Evolutionary conservation across 1,140 invertebrate species (phyloP).

Genomic region (Probaryconus sp.): DNA sequence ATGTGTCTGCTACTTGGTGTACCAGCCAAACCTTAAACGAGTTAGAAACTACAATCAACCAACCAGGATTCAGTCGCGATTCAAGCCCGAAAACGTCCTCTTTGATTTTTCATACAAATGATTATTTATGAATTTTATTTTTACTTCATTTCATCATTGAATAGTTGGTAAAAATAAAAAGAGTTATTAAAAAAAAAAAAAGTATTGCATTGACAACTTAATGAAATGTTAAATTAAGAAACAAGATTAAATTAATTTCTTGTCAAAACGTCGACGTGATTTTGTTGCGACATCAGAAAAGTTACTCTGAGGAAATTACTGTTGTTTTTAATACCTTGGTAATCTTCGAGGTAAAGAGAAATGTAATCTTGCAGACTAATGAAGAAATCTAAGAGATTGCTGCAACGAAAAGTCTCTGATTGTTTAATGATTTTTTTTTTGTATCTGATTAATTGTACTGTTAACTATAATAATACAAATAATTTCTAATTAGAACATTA

Average conservation of each 20-base stretch:
- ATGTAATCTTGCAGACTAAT: constrained; percentile 4
- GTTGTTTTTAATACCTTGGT: constrained; percentile 2
- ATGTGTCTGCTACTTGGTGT: constrained; percentile 76
- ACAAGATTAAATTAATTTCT: too few relatives aligned
- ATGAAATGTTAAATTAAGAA: too few relatives aligned
- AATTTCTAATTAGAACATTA: too few relatives aligned
- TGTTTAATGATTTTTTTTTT: too few relatives aligned
- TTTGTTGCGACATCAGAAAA: not conserved
- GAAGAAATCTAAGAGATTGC: not conserved
- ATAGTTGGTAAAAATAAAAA: too few relatives aligned
- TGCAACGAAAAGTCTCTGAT: not conserved
- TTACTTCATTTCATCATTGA: too few relatives aligned
- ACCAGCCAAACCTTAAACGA: constrained; percentile 68
- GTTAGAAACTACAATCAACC: constrained; percentile 37
- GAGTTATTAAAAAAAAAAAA: too few relatives aligned
- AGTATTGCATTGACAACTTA: too few relatives aligned
- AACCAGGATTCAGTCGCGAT: not conserved
- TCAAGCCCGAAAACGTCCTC: not conserved
- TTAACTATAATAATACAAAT: too few relatives aligned
- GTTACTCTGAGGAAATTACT: constrained; percentile 12
- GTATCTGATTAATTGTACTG: too few relatives aligned
- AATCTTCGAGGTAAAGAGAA: not conserved
- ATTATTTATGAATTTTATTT: too few relatives aligned
- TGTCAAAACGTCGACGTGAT: constrained; percentile 1
- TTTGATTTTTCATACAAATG: too few relatives aligned